Conservation (phyloP, 2,888 invertebrate species). For the Cheilosia vulpina region DNA sequence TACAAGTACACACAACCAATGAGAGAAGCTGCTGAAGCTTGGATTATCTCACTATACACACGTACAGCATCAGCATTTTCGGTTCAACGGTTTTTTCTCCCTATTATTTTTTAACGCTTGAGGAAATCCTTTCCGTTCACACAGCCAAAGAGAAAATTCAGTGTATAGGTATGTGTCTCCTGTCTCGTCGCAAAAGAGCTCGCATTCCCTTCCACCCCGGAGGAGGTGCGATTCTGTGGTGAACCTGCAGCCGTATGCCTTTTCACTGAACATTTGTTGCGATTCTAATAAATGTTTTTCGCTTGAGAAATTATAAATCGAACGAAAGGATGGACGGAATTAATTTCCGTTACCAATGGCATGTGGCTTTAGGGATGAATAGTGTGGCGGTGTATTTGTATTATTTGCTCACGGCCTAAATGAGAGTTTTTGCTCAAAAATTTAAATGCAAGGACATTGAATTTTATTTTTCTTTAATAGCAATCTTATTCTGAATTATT, state of each 20-base stretch:
- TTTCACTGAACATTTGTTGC: conserved; percentile 37
- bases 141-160: background rate
- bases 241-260: conserved; percentile 19
- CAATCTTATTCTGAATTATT: background rate
- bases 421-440: background rate
- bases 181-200: background rate
- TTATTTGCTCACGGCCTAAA: background rate
- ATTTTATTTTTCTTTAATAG: background rate
- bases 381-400: background rate
- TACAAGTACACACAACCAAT: background rate
- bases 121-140: conserved; percentile 4
- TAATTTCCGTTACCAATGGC: conserved; percentile 28
- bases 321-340: conserved; percentile 25
- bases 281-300: conserved; percentile 42
- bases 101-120: conserved; percentile 44
- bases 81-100: conserved; percentile 35
- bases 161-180: background rate
- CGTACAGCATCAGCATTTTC: conserved; percentile 30
- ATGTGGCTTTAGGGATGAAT: conserved; percentile 9
- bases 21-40: background rate
- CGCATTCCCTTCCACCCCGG: background rate
- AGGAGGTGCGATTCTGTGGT: conserved; percentile 32
- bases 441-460: background rate
- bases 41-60: conserved; percentile 24
- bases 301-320: conserved; percentile 55